Evolutionary conservation across 2,113 vertebrate genomes (phyloP).

Genomic region (Myrmecobius fasciatus): DNA sequence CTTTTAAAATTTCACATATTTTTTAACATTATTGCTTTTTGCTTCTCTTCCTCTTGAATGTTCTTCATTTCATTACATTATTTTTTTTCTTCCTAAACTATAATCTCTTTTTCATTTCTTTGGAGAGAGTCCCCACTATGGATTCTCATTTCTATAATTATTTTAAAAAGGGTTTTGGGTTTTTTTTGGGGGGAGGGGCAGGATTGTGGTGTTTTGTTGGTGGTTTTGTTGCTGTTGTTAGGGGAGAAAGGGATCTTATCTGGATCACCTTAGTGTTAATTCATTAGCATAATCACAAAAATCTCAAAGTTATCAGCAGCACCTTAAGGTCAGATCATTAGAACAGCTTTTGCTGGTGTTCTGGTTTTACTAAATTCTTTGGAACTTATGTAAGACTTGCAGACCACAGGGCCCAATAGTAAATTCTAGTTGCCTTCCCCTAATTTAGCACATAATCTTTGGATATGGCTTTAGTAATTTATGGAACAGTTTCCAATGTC

Average conservation of each 20-base stretch:
- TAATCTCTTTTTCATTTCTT: background rate
- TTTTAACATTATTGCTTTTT: background rate
- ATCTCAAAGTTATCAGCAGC: background rate
- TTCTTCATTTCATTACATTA: background rate
- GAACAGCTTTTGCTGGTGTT: background rate
- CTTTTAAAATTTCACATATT: background rate
- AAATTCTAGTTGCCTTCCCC: background rate
- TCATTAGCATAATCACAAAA: background rate
- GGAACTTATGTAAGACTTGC: background rate
- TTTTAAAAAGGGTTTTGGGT: no score
- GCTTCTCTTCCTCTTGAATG: background rate
- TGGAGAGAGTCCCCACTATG: background rate
- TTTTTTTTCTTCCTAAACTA: background rate
- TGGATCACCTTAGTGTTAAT: background rate
- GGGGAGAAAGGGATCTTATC: background rate
- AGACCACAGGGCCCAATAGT: background rate
- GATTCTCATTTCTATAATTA: background rate
- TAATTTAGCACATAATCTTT: background rate
- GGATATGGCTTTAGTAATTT: background rate
- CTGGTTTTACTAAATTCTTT: background rate
- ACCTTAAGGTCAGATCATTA: background rate
- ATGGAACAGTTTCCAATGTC: background rate
- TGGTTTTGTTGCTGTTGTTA: no score
- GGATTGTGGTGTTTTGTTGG: no score
- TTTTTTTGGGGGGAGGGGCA: background rate